These are phyloP conservation scores for Bujurquina vittata DNA, from an alignment of 2,113 vertebrate species.

Conservation along the genomic window DNA sequence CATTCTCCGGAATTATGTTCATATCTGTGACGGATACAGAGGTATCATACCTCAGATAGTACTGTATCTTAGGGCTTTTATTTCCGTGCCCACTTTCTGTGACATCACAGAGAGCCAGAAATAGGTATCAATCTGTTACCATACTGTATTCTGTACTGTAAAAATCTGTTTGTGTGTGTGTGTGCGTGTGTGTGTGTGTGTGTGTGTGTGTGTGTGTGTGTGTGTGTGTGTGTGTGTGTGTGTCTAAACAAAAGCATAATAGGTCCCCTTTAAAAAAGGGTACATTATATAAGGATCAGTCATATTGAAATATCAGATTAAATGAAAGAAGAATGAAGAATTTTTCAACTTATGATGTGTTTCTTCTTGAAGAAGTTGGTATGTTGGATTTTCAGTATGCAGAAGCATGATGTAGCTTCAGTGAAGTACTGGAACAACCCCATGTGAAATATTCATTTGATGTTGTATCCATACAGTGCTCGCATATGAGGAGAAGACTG, in stretches of 20 bases:
- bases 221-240: no score
- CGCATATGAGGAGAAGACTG: background rate
- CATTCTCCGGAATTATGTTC: no score
- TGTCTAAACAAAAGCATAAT: no score
- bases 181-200: no score
- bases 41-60: no score
- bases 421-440: constrained; percentile 25
- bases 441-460: background rate
- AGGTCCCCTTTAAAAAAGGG: no score
- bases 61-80: no score
- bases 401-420: constrained; percentile 25
- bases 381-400: background rate
- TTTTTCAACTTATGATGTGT: background rate
- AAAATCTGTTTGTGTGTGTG: no score
- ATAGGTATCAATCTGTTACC: no score
- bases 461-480: background rate
- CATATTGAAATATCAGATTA: background rate
- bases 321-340: background rate
- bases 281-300: background rate
- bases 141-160: no score
- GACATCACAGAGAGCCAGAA: background rate
- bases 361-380: background rate
- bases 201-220: no score
- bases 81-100: background rate
- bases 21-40: no score